Evolutionary conservation across 2,797 vertebrate species (phyloP).

Genomic region (Capromys pilorides): DNA sequence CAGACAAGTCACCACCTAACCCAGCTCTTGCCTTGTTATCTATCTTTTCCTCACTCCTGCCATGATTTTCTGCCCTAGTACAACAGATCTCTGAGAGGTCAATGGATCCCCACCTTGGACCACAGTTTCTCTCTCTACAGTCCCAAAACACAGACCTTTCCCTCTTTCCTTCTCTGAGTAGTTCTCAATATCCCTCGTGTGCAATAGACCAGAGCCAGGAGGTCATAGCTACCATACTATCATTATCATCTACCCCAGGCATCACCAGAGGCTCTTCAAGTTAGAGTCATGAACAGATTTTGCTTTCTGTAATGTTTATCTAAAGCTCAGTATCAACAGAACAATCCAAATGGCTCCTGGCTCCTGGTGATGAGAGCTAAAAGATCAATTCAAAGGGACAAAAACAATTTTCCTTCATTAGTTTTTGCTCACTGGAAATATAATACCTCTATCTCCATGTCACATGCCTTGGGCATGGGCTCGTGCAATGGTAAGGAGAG

Average conservation of each 20-base stretch:
- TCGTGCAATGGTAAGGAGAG: not conserved
- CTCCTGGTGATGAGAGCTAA: not conserved
- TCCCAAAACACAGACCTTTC: not conserved
- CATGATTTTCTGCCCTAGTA: no score
- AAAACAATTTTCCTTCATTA: not conserved
- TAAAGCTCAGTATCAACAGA: conserved; percentile 3
- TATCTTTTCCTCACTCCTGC: no score
- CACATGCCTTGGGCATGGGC: not conserved
- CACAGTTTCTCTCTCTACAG: not conserved
- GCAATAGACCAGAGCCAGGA: not conserved
- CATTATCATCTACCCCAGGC: not conserved
- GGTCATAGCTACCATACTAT: not conserved
- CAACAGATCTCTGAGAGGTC: no score
- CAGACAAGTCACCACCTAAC: no score
- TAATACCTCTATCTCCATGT: not conserved
- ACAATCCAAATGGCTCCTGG: not conserved
- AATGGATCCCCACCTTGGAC: not conserved
- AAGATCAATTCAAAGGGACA: not conserved
- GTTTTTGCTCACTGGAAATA: not conserved
- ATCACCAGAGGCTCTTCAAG: not conserved
- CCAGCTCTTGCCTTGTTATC: no score
- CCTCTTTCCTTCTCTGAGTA: not conserved
- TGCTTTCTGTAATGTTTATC: not conserved
- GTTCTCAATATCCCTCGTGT: not conserved
- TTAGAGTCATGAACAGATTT: not conserved